Evolutionary conservation across 1,140 invertebrate genomes (phyloP).

Genomic region (Drosophila arawakana): DNA sequence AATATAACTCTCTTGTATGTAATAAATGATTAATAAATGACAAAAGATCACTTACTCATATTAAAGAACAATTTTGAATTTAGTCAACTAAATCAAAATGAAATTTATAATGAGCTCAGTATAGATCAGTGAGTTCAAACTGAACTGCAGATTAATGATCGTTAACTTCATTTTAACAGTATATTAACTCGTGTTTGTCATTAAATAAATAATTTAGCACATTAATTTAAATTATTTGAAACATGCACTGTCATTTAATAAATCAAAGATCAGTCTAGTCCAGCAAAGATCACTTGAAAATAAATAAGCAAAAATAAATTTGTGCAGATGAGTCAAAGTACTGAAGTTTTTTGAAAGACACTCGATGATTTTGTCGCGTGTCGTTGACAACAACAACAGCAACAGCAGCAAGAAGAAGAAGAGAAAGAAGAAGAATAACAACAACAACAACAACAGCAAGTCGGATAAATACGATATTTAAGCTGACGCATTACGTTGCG

Average conservation of each 20-base stretch:
- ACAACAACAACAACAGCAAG: conserved; percentile 17
- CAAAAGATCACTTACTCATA: no score
- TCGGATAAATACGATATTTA: conserved; percentile 24
- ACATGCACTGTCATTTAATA: neutral
- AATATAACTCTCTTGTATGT: no score
- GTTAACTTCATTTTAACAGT: no score
- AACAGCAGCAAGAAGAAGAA: conserved; percentile 9
- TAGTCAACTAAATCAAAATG: no score
- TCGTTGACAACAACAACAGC: conserved; percentile 12
- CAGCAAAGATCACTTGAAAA: neutral
- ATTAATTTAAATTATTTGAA: no score
- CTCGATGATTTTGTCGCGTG: conserved; percentile 32
- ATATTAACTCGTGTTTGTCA: no score
- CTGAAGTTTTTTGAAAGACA: neutral
- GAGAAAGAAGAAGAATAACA: neutral
- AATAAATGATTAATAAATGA: no score
- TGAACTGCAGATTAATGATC: no score
- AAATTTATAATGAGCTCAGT: no score
- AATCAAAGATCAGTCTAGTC: neutral
- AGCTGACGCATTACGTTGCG: conserved; percentile 50
- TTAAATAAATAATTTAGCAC: no score
- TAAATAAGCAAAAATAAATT: neutral
- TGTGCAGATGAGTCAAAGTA: neutral
- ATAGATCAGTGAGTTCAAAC: neutral
- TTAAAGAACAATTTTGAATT: no score